Base-by-base conservation (phyloP, 1,140 invertebrate genomes). In the Frieseomelitta varia region DNA sequence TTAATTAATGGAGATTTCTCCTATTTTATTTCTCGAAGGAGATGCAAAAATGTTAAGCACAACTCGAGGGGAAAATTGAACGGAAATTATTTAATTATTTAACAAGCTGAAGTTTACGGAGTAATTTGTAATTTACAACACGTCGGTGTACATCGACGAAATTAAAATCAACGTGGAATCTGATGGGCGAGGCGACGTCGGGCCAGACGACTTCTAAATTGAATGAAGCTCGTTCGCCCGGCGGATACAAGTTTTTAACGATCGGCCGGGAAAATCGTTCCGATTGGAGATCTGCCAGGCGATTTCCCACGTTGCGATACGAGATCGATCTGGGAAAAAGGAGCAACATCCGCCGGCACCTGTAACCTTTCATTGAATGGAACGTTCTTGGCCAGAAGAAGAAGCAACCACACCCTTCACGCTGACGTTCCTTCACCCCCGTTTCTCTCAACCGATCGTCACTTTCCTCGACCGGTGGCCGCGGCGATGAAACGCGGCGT, bases 341-440 rank as follows among this genome's bases (percentile, higher is more conserved):
- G 80, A 86, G 87, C 88, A 87, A 91, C 90, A 90, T 92, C 88
- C 87, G 88, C 87, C 90, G 91, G 91, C 88, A 89, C 86, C 87
- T 86, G 90, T 85, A 90, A 89, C 90, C 88, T 91, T 90, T 92
- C 89, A 92, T 93, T 84, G 87, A 89, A 88, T 73, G 86, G 91
- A 47, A 67, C 24, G 61, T n/a, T 69, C 53, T n/a, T 34, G 56
- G 81, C 75, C 21, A 24, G 12, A 65, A 27, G 12, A 65, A 27
- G 39, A 90, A 88, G 80, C 73, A 87, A 90, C 90, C 91, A 92
- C 91, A 93, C 92, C 92, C 92, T 92, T 89, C 81, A 87, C 87
- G 86, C 88, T 88, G 87, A 90, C 87, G 89, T 91, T 87, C 88
- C 90, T 90, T 88, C 88, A 87, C 84, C 91, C 90, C 86, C 85